phyloP scores from a whole-genome alignment of 1,140 invertebrate genomes.

The Phocides pigmalion region DNA sequence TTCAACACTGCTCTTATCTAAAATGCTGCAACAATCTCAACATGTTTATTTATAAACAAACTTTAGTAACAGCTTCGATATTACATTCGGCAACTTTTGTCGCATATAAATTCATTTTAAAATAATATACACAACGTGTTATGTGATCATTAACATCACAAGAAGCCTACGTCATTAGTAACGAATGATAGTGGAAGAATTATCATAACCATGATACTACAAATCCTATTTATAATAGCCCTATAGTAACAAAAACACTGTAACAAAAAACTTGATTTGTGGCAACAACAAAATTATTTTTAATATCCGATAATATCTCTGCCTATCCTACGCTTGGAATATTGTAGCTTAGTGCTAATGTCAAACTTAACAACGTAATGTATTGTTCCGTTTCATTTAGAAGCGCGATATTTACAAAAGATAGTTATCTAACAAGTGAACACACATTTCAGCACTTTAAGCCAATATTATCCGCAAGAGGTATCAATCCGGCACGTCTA shows the following conservation, averaged over 20 bases:
- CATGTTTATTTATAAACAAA: not conserved
- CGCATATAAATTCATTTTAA: no score
- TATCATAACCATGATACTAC: conserved; percentile 4
- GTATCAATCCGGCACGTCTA: conserved; percentile 95
- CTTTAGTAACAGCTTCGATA: not conserved
- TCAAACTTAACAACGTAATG: conserved; percentile 66
- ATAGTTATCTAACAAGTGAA: conserved; percentile 54
- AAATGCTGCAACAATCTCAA: conserved; percentile 1
- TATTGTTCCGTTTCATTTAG: conserved; percentile 59
- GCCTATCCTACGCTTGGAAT: conserved; percentile 37
- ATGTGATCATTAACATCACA: conserved; percentile 1
- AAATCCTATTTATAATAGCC: conserved; percentile 8
- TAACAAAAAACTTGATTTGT: conserved; percentile 29
- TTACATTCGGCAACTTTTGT: no score
- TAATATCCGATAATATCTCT: conserved; percentile 46
- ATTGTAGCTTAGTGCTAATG: conserved; percentile 49
- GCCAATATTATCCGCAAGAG: conserved; percentile 17
- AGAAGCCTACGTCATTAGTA: conserved; percentile 15
- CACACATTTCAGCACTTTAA: conserved; percentile 51
- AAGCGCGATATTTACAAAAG: conserved; percentile 59
- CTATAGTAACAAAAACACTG: conserved; percentile 27
- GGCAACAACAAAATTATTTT: conserved; percentile 32
- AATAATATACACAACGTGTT: conserved; percentile 4
- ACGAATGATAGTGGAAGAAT: not conserved
- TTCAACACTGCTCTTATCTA: not conserved